Evolutionary conservation across 2,888 invertebrate species (phyloP).

Genomic region (Himalopsyche anomala): DNA sequence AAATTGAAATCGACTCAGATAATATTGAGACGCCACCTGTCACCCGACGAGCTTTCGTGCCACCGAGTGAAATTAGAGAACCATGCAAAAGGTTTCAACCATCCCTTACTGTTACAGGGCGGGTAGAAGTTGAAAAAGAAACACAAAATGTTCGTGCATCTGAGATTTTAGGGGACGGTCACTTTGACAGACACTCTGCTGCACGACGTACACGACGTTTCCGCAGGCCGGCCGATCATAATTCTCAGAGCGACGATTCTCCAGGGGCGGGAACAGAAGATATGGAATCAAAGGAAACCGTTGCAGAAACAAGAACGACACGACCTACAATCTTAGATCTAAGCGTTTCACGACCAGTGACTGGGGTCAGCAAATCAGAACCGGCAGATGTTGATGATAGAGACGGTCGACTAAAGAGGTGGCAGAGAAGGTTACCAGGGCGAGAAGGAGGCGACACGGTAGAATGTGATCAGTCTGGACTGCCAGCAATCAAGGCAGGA

Average conservation of each 20-base stretch:
- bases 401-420: constrained; percentile 80
- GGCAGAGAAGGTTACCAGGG: constrained; percentile 82
- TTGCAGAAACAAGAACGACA: constrained; percentile 77
- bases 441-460: constrained; percentile 67
- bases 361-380: constrained; percentile 71
- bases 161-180: constrained; percentile 83
- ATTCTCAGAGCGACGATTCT: constrained; percentile 77
- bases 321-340: constrained; percentile 76
- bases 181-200: constrained; percentile 90
- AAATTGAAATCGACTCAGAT: constrained; percentile 90
- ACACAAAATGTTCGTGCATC: constrained; percentile 69
- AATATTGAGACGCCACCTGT: constrained; percentile 94
- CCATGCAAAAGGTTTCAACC: constrained; percentile 77
- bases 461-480: constrained; percentile 62
- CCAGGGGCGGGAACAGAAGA: constrained; percentile 72
- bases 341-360: constrained; percentile 76
- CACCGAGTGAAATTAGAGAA: constrained; percentile 79
- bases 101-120: constrained; percentile 70
- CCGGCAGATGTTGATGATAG: constrained; percentile 75
- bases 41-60: constrained; percentile 82
- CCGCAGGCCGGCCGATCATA: constrained; percentile 80
- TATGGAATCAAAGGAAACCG: constrained; percentile 70
- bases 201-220: constrained; percentile 89
- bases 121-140: constrained; percentile 70
- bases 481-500: constrained; percentile 68